phyloP scores from a whole-genome alignment of 2,797 vertebrate species.

The Malurus splendens region DNA sequence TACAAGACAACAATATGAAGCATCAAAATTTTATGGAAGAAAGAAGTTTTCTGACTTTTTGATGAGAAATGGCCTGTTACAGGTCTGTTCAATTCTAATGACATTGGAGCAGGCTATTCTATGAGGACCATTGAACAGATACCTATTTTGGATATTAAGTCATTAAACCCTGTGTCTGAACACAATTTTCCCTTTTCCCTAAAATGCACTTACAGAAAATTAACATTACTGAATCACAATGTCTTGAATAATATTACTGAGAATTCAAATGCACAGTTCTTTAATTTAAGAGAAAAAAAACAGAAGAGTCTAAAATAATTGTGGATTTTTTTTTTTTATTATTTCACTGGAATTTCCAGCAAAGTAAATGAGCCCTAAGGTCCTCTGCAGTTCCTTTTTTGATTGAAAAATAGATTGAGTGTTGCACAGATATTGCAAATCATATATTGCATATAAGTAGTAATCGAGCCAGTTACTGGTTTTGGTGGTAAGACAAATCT shows the following conservation, averaged over 20 bases:
- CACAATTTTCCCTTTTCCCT: not conserved
- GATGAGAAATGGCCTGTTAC: not conserved
- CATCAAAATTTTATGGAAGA: not conserved
- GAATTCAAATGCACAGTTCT: conserved; percentile 10
- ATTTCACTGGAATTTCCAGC: conserved; percentile 9
- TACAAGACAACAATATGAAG: not conserved
- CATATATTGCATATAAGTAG: not conserved
- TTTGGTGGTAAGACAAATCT: not conserved
- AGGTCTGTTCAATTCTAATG: not conserved
- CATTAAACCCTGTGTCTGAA: not conserved
- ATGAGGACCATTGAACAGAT: not conserved
- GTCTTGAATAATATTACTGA: conserved; percentile 1
- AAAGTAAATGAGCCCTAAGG: conserved; percentile 38
- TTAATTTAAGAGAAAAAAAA: conserved; percentile 45
- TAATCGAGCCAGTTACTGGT: conserved; percentile 22
- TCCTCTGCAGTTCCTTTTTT: conserved; percentile 14
- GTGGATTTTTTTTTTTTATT: not conserved
- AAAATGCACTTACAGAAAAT: conserved; percentile 13
- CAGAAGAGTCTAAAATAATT: not conserved
- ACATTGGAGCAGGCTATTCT: not conserved
- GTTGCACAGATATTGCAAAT: conserved; percentile 26
- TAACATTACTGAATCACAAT: conserved; percentile 24
- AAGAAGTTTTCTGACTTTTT: not conserved
- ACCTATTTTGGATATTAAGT: not conserved
- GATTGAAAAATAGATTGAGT: conserved; percentile 21